Evolutionary conservation across 2,113 vertebrate genomes (phyloP), one percentile per base, ranked within the genome.

Genomic region (Hemichromis elongatus): DNA sequence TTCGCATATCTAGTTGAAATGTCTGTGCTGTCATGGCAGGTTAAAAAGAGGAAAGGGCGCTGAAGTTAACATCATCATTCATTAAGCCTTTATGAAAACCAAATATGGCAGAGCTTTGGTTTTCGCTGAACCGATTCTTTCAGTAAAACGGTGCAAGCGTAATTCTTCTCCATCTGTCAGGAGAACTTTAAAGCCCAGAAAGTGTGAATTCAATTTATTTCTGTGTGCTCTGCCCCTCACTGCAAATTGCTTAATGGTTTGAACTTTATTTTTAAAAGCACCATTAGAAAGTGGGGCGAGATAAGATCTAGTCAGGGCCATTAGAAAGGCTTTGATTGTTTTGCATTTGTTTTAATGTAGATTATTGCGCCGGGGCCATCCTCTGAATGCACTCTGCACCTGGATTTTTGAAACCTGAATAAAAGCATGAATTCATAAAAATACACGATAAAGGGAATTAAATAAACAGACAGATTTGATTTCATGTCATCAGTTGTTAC

Each of bases 171-270:
- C 85, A 55, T 92, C 84, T 81, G 87, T 89, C 91, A 90, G 81
- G 42, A 91, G 77, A 89, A 92, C 86, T 86, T 92, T 85, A 86
- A 80, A 80, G 84, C 79, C 79, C 90, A 89, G 88, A 83, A 81
- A 88, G 82, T 86, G 92, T 89, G 56, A 90, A 93, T 92, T 89
- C 84, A 92, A 90, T 94, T 94, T 92, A 93, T 94, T 93, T 95
- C 56, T 66, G 79, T 91, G 82, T 89, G 90, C 88, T 88, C 90
- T 84, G 85, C 94, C 93, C 94, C 93, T 95, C 90, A 77, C 90
- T 79, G 61, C 92, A 94, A 93, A 95, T 95, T 94, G 90, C 92
- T 92, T 92, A 95, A 96, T 93, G 92, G 90, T 89, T 94, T 91
- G 92, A 95, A 94, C 85, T 90, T 89, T 86, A 87, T 88, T 93